These are phyloP conservation scores for Hypsibius dujardini DNA, from an alignment of 1,140 invertebrate species.

Conservation along the genomic window DNA sequence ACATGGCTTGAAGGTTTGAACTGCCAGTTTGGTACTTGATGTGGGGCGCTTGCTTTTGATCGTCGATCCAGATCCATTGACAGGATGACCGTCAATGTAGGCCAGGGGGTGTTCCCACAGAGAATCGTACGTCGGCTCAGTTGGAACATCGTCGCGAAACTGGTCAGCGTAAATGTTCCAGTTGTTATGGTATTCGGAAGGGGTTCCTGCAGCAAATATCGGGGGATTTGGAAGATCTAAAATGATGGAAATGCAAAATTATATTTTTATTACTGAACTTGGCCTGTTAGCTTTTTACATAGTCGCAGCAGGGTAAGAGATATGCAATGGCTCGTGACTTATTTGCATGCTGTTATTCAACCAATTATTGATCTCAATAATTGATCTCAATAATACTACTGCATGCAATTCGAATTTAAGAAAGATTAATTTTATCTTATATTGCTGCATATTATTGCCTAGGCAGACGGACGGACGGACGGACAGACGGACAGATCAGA, in stretches of 20 bases:
- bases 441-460: too few relatives aligned
- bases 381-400: too few relatives aligned
- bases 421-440: too few relatives aligned
- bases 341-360: too few relatives aligned
- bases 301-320: too few relatives aligned
- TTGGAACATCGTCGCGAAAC: background rate
- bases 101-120: background rate
- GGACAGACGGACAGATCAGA: too few relatives aligned
- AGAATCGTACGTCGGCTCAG: background rate
- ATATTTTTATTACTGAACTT: too few relatives aligned
- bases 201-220: background rate
- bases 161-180: background rate
- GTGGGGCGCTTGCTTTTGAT: background rate
- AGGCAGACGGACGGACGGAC: too few relatives aligned
- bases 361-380: too few relatives aligned
- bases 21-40: background rate
- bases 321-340: too few relatives aligned
- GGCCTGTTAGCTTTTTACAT: too few relatives aligned
- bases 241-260: background rate
- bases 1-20: background rate
- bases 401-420: too few relatives aligned
- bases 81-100: background rate
- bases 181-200: background rate
- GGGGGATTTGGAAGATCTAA: constrained; percentile 10
- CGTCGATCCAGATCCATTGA: background rate